Conservation (phyloP, 2,113 vertebrate genomes). For the Diphyllodes magnificus region DNA sequence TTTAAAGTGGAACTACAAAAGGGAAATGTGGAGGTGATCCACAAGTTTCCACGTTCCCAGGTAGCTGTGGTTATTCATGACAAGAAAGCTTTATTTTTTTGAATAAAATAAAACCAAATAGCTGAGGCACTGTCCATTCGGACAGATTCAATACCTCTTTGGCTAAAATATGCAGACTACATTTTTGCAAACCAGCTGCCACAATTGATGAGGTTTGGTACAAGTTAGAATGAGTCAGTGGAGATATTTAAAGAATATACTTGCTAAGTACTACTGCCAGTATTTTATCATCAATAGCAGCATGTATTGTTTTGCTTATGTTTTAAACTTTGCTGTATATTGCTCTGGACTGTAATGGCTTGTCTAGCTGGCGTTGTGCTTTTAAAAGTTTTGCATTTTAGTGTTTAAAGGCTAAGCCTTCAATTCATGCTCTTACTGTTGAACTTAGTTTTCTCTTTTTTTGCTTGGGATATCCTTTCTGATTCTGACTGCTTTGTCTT, state of each 20-base stretch:
- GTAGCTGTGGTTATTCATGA: not conserved
- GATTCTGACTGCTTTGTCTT: not conserved
- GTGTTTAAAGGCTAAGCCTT: not conserved
- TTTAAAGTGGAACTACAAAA: not conserved
- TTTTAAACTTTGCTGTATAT: not conserved
- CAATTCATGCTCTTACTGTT: not conserved
- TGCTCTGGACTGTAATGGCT: not conserved
- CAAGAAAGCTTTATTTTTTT: not conserved
- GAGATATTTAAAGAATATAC: not conserved
- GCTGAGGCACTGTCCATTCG: not conserved
- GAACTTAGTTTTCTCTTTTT: not conserved
- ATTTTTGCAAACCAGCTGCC: not conserved
- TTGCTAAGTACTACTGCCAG: not conserved
- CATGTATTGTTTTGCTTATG: not conserved
- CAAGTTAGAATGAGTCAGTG: not conserved
- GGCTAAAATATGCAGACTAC: not conserved
- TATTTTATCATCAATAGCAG: not conserved
- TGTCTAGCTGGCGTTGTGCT: not conserved
- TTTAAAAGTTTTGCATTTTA: not conserved
- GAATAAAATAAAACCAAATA: not conserved
- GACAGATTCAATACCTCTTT: not conserved
- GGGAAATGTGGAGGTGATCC: not conserved
- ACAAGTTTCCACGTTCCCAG: fast-evolving
- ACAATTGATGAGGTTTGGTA: not conserved
- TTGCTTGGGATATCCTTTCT: not conserved